These are phyloP conservation scores for Tetramorium simillimum DNA, from an alignment of 1,140 invertebrate genomes.

Conservation along the genomic window DNA sequence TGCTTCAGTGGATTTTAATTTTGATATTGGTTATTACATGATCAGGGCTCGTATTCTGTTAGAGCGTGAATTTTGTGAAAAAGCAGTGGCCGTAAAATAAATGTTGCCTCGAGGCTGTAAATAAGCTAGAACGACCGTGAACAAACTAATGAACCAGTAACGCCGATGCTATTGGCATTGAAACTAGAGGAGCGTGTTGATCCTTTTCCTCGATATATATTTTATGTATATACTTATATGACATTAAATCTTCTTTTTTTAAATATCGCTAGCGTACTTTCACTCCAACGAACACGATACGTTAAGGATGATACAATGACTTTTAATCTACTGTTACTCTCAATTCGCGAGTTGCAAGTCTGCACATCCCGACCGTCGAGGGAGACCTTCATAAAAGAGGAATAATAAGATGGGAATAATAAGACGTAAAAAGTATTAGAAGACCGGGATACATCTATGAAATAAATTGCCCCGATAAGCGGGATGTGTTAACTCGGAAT, in stretches of 20 bases:
- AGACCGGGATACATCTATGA: background rate
- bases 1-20: constrained; percentile 20
- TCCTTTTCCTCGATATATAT: constrained; percentile 40
- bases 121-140: constrained; percentile 48
- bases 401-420: background rate
- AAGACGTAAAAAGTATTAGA: background rate
- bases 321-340: background rate
- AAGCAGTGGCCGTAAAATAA: constrained; percentile 46
- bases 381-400: background rate
- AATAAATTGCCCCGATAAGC: background rate
- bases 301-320: background rate
- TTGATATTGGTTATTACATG: constrained; percentile 12
- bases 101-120: constrained; percentile 50
- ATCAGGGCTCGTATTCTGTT: constrained; percentile 22
- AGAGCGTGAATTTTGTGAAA: constrained; percentile 51
- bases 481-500: constrained; percentile 14
- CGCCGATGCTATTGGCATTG: constrained; percentile 51
- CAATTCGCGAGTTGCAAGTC: background rate
- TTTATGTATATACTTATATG: background rate
- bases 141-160: constrained; percentile 56
- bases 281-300: background rate
- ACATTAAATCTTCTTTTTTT: constrained; percentile 5
- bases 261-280: background rate
- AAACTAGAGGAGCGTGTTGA: constrained; percentile 47
- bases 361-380: background rate